A percentile compares a stretch with the other conserved stretches of the same genome.
Conservation (phyloP, 2,797 vertebrate genomes). For the Zenarchopterus dispar region DNA sequence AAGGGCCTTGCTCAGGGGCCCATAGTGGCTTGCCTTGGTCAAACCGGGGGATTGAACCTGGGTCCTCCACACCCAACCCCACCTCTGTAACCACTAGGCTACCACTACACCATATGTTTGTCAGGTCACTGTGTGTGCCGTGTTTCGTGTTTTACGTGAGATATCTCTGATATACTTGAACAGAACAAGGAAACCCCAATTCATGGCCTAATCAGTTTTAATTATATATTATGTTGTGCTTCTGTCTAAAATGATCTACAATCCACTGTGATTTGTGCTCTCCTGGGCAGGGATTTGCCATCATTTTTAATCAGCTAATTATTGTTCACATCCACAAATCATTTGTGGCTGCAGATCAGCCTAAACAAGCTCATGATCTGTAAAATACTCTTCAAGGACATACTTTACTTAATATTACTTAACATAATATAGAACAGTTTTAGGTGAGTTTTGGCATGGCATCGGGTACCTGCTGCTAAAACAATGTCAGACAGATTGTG, state of each 20-base stretch:
- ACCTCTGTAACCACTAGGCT: too few relatives aligned
- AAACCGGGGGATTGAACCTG: too few relatives aligned
- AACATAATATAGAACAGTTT: not conserved
- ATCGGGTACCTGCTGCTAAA: slow-evolving; percentile 10
- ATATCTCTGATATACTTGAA: not conserved
- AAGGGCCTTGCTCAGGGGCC: too few relatives aligned
- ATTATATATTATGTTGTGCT: too few relatives aligned
- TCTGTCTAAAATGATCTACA: slow-evolving; percentile 25
- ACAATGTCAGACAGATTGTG: slow-evolving; percentile 21
- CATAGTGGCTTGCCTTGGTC: too few relatives aligned
- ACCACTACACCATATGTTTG: too few relatives aligned
- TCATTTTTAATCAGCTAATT: slow-evolving; percentile 27
- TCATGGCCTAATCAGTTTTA: slow-evolving; percentile 5
- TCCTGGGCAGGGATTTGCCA: slow-evolving; percentile 4
- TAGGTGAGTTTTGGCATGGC: slow-evolving; percentile 13
- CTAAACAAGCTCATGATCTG: not conserved
- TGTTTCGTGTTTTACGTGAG: slow-evolving; percentile 5
- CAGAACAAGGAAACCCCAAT: slow-evolving; percentile 13
- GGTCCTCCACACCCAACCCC: too few relatives aligned
- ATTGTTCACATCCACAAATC: slow-evolving; percentile 15
- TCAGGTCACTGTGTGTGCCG: slow-evolving; percentile 4
- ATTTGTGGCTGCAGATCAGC: not conserved
- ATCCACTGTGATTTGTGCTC: slow-evolving; percentile 5
- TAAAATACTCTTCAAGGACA: not conserved
- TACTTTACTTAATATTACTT: not conserved